Conservation (phyloP, 2,113 vertebrate species). For the Ondatra zibethicus region DNA sequence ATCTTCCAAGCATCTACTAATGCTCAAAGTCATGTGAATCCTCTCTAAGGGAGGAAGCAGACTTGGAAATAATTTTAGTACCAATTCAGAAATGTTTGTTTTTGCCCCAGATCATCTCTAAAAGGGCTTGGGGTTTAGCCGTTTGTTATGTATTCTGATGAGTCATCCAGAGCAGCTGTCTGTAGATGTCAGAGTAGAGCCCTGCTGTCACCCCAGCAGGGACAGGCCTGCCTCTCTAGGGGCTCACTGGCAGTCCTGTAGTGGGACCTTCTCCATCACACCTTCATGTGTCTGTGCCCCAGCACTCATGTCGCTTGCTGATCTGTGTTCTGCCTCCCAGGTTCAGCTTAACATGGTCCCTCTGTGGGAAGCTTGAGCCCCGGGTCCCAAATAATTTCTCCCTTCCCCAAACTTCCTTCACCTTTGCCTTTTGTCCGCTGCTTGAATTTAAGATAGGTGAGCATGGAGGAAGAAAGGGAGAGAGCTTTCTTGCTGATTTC, state of each 20-base stretch:
- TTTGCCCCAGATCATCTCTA: conserved; percentile 52
- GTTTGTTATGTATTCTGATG: conserved; percentile 62
- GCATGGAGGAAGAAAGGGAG: background rate
- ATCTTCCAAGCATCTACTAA: conserved; percentile 41
- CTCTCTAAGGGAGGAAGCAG: conserved; percentile 59
- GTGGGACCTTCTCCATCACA: background rate
- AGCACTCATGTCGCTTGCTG: background rate
- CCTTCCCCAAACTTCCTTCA: background rate
- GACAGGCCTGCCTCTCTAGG: background rate
- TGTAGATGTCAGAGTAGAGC: conserved; percentile 38
- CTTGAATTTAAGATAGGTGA: background rate
- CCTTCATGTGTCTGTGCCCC: background rate
- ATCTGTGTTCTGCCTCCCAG: background rate
- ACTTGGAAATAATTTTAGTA: conserved; percentile 70
- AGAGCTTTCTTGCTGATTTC: background rate
- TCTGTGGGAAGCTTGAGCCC: background rate
- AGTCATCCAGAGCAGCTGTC: conserved; percentile 47
- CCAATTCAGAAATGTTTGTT: conserved; percentile 66
- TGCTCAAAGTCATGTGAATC: conserved; percentile 59
- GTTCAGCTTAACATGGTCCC: background rate
- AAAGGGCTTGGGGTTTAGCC: conserved; percentile 65
- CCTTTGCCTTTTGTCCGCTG: conserved; percentile 11
- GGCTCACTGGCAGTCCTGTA: background rate
- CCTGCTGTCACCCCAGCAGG: background rate
- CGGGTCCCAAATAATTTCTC: background rate